These are phyloP conservation scores for Phodopus roborovskii DNA, from an alignment of 2,113 vertebrate species.

Conservation along the genomic window DNA sequence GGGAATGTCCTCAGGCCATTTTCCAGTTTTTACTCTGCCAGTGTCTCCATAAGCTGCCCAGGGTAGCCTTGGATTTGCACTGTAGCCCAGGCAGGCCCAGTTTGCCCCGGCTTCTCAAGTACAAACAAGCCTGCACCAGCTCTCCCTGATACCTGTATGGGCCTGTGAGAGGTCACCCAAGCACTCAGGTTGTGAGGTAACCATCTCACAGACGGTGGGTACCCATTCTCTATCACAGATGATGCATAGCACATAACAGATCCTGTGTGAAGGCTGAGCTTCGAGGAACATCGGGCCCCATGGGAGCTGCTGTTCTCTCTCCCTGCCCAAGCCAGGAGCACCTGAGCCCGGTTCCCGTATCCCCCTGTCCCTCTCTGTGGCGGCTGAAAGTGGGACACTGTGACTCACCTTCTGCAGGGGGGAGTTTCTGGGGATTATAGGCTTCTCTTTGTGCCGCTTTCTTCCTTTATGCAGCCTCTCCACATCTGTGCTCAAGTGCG, in stretches of 20 bases:
- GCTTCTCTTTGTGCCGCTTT: conserved; percentile 48
- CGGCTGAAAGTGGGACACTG: conserved; percentile 40
- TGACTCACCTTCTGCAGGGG: background rate
- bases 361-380: background rate
- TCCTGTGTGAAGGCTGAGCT: background rate
- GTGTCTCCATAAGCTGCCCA: background rate
- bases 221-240: background rate
- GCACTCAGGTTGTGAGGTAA: background rate
- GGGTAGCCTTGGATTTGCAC: background rate
- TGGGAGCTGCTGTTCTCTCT: background rate
- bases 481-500: background rate
- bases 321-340: background rate
- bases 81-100: background rate
- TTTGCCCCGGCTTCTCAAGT: background rate
- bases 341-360: background rate
- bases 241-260: background rate
- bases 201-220: background rate
- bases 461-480: background rate
- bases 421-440: conserved; percentile 46
- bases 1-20: background rate
- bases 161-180: conserved; percentile 15
- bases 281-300: background rate
- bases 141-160: background rate
- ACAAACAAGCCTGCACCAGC: no score
- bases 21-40: background rate